phyloP scores from a whole-genome alignment of 2,113 vertebrate species.

The Callithrix jacchus region DNA sequence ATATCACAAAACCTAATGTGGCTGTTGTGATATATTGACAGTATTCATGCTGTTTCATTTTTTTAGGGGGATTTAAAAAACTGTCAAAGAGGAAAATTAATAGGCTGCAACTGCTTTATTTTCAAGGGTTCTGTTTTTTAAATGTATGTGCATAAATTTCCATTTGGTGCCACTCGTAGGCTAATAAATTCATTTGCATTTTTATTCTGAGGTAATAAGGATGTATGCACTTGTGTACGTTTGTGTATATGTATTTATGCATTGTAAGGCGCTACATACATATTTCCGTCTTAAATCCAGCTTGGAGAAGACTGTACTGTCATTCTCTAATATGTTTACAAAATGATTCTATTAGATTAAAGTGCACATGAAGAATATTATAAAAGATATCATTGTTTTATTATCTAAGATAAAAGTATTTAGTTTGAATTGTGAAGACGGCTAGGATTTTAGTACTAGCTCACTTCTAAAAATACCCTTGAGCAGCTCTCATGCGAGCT shows the following conservation, averaged over 20 bases:
- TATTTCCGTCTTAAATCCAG: slow-evolving; percentile 58
- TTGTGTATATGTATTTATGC: slow-evolving; percentile 18
- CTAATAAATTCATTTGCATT: slow-evolving; percentile 89
- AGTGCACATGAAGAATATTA: slow-evolving; percentile 50
- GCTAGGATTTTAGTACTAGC: slow-evolving; percentile 25
- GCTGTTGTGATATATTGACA: slow-evolving; percentile 97
- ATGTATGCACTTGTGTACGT: slow-evolving; percentile 20
- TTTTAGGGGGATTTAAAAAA: slow-evolving; percentile 88
- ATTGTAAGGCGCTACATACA: not conserved
- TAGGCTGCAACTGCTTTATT: slow-evolving; percentile 86
- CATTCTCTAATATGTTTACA: slow-evolving; percentile 74
- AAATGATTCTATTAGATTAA: slow-evolving; percentile 66
- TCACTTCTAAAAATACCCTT: slow-evolving; percentile 51
- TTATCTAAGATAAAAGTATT: slow-evolving; percentile 49
- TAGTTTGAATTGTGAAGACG: slow-evolving; percentile 68
- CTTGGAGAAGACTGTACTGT: slow-evolving; percentile 67
- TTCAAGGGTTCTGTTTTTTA: slow-evolving; percentile 82
- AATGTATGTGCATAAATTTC: slow-evolving; percentile 88
- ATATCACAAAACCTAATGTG: slow-evolving; percentile 99
- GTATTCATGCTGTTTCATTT: slow-evolving; percentile 92
- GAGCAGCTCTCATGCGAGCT: slow-evolving; percentile 1
- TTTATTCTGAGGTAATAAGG: slow-evolving; percentile 85
- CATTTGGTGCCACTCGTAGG: slow-evolving; percentile 83
- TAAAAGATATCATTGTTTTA: slow-evolving; percentile 58
- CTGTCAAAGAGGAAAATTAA: slow-evolving; percentile 89